A percentile compares a stretch with the other conserved stretches of the same genome.
Conservation (phyloP, 2,888 invertebrate genomes). For the Minunthozetes semirufus region DNA sequence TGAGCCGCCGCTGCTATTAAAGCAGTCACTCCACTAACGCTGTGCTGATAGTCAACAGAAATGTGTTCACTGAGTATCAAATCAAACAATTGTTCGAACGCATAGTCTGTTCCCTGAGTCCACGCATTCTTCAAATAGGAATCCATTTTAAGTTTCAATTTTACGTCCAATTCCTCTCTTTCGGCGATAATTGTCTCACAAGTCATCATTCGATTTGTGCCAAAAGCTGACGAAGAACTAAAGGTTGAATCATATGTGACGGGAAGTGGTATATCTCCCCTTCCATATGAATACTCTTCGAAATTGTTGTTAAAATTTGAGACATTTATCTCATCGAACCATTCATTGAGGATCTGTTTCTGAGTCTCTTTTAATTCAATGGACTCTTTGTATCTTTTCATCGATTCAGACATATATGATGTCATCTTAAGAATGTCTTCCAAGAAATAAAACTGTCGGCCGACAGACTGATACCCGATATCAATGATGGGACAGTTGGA, state of each 20-base stretch:
- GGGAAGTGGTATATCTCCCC: not conserved
- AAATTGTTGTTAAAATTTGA: not conserved
- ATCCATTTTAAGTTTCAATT: constrained; percentile 60
- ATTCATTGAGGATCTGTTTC: constrained; percentile 46
- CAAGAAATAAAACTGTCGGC: constrained; percentile 67
- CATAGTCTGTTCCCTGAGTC: constrained; percentile 57
- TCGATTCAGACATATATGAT: constrained; percentile 48
- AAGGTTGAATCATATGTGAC: not conserved
- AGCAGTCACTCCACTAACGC: constrained; percentile 59
- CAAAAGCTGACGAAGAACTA: not conserved
- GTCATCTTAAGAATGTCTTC: constrained; percentile 65
- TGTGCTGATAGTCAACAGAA: constrained; percentile 63
- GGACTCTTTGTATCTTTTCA: constrained; percentile 47
- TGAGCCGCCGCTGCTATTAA: constrained; percentile 71
- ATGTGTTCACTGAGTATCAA: constrained; percentile 71
- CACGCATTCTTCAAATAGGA: constrained; percentile 60
- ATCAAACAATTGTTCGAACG: constrained; percentile 67
- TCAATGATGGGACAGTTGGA: constrained; percentile 67
- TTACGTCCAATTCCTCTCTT: constrained; percentile 53
- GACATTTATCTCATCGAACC: constrained; percentile 44
- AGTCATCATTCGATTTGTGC: not conserved
- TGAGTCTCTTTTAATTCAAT: constrained; percentile 40
- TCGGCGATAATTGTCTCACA: constrained; percentile 47
- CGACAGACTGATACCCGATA: constrained; percentile 67
- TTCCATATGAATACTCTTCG: not conserved